Evolutionary conservation across 1,140 invertebrate species (phyloP).

Genomic region (Ridgeia piscesae): DNA sequence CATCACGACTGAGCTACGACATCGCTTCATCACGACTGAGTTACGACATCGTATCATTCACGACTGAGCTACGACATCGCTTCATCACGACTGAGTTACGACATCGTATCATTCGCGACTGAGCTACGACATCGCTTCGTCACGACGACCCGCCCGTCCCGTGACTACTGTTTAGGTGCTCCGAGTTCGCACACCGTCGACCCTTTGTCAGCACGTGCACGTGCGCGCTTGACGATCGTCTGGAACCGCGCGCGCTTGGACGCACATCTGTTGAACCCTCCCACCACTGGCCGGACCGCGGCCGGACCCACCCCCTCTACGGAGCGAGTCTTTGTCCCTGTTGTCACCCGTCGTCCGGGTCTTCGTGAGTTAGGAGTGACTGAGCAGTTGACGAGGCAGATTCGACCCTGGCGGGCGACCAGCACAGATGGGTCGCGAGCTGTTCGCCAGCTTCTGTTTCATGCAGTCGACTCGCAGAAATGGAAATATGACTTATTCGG

Average conservation of each 20-base stretch:
- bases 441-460: not conserved
- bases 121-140: no score
- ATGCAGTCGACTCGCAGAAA: not conserved
- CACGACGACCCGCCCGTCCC: not conserved
- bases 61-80: no score
- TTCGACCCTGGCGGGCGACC: not conserved
- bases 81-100: no score
- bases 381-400: not conserved
- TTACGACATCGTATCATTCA: no score
- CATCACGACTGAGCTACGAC: no score
- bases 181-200: no score
- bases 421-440: not conserved
- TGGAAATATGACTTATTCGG: not conserved
- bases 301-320: not conserved
- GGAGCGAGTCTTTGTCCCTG: not conserved
- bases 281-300: no score
- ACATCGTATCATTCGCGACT: no score
- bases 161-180: not conserved
- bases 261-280: no score
- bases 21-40: no score
- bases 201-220: no score
- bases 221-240: not conserved
- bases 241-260: no score
- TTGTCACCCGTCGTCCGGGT: not conserved
- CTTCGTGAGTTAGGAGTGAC: not conserved